Conservation (phyloP, 2,797 vertebrate species). For the Intellagama lesueurii region DNA sequence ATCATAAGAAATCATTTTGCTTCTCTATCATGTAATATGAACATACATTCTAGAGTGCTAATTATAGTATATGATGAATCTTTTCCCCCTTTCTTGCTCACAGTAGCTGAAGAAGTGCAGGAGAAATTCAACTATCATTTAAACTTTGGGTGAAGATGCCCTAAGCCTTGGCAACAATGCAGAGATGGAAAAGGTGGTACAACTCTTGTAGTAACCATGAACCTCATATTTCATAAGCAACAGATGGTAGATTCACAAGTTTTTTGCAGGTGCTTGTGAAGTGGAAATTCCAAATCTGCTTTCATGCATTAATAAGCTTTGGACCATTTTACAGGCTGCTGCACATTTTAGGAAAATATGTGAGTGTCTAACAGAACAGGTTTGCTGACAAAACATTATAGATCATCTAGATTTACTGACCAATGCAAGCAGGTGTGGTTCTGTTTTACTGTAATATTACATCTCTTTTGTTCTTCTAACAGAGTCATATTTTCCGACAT, state of each 20-base stretch:
- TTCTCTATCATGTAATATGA: conserved; percentile 2
- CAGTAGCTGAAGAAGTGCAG: neutral
- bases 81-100: neutral
- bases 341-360: conserved; percentile 68
- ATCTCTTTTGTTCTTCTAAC: neutral
- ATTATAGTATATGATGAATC: neutral
- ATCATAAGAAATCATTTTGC: neutral
- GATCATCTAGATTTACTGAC: conserved; percentile 3
- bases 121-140: neutral
- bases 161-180: neutral
- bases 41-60: neutral
- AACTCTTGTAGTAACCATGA: conserved; percentile 29
- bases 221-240: conserved; percentile 53
- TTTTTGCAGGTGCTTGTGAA: conserved; percentile 64
- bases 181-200: neutral
- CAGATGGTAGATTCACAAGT: conserved; percentile 59
- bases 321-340: conserved; percentile 65
- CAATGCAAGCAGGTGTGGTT: neutral
- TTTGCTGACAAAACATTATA: conserved; percentile 63
- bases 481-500: neutral
- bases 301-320: conserved; percentile 68
- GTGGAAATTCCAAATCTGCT: conserved; percentile 69
- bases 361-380: conserved; percentile 70
- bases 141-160: neutral
- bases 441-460: conserved; percentile 14